Evolutionary conservation across 1,140 invertebrate species (phyloP).

Genomic region (Heliconius hewitsoni): DNA sequence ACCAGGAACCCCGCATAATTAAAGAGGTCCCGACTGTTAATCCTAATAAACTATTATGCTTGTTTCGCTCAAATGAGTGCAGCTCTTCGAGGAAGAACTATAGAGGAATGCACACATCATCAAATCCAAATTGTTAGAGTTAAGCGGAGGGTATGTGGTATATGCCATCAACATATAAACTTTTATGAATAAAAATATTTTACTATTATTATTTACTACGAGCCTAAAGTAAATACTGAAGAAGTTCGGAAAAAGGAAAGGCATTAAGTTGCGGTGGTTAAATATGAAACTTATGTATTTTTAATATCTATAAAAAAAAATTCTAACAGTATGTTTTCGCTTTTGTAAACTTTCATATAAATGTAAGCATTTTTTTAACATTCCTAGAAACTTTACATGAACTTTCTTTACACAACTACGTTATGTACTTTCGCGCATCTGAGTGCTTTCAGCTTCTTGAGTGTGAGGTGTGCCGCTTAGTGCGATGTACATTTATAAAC

Average conservation of each 20-base stretch:
- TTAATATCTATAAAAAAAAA: background rate
- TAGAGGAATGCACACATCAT: constrained; percentile 92
- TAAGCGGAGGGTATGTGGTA: constrained; percentile 89
- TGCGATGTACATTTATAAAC: background rate
- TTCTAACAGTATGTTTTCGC: background rate
- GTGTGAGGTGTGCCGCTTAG: background rate
- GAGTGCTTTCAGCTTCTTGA: background rate
- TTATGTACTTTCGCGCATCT: background rate
- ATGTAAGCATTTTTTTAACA: background rate
- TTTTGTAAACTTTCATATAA: background rate
- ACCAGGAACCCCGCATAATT: no score
- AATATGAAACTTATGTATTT: no score
- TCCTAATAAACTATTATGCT: no score
- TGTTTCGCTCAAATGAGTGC: constrained; percentile 90
- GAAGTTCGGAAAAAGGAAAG: no score
- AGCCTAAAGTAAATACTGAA: no score
- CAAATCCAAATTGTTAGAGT: constrained; percentile 91
- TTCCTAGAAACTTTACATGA: background rate
- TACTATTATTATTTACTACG: no score
- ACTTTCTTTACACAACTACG: background rate
- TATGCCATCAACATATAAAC: no score
- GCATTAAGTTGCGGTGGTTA: no score
- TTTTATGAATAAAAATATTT: no score
- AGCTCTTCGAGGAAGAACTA: constrained; percentile 88
- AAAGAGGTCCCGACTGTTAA: no score